phyloP scores from a whole-genome alignment of 1,140 invertebrate genomes.

The Harlomillsia oculata region DNA sequence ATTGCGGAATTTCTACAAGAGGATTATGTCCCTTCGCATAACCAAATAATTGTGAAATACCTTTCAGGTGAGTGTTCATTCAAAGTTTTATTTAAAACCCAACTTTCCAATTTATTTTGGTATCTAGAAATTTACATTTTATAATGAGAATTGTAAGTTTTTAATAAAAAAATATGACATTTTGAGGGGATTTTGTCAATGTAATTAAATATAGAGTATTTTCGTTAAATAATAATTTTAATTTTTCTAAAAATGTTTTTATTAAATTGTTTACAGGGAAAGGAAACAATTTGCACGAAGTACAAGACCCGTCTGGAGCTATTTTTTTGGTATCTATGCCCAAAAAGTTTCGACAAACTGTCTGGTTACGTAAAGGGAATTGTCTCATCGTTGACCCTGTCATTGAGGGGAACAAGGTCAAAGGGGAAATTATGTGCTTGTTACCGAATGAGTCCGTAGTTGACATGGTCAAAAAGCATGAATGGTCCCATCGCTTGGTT shows the following conservation, averaged over 20 bases:
- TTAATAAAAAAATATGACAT: too few relatives aligned
- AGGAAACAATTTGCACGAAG: conserved; percentile 32
- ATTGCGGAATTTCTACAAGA: conserved; percentile 25
- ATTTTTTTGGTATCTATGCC: conserved; percentile 31
- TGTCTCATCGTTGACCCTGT: conserved; percentile 29
- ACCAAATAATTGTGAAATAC: conserved; percentile 30
- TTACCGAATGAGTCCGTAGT: conserved; percentile 10
- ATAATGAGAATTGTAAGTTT: neutral
- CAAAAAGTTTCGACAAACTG: conserved; percentile 30
- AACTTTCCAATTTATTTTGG: neutral
- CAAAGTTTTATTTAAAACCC: neutral
- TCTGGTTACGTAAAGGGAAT: conserved; percentile 28
- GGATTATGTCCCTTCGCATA: conserved; percentile 19
- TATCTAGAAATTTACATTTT: neutral
- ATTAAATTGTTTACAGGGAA: conserved; percentile 7
- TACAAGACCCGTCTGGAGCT: conserved; percentile 14
- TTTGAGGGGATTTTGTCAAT: too few relatives aligned
- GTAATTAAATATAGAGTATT: too few relatives aligned
- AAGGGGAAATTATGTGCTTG: conserved; percentile 31
- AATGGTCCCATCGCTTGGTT: conserved; percentile 18
- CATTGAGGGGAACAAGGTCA: conserved; percentile 30
- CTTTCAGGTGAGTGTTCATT: conserved; percentile 4
- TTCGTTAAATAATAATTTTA: too few relatives aligned
- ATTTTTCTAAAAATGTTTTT: neutral
- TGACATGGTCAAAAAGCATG: conserved; percentile 12